A percentile compares a stretch with the other conserved stretches of the same genome.
phyloP scores from a whole-genome alignment of 2,113 vertebrate genomes.

The Catharus fuscescens region DNA sequence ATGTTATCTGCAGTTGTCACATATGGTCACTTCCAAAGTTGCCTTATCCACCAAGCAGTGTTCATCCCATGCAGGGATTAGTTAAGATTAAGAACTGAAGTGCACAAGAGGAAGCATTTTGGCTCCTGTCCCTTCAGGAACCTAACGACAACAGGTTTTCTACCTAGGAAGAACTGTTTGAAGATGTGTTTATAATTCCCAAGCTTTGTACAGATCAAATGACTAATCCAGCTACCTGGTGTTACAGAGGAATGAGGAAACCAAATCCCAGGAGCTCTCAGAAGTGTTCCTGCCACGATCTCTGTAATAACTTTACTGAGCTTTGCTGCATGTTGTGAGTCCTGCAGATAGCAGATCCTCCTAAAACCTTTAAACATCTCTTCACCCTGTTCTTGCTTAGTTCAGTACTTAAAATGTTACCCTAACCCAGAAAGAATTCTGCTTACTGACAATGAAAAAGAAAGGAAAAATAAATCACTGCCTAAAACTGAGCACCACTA shows the following conservation, averaged over 20 bases:
- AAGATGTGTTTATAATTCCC: slow-evolving; percentile 53
- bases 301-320: background rate
- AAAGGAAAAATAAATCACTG: background rate
- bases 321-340: background rate
- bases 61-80: background rate
- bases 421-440: background rate
- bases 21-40: background rate
- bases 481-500: background rate
- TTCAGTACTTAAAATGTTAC: background rate
- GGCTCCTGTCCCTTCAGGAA: background rate
- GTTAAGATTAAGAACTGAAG: background rate
- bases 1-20: background rate
- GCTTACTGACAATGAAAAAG: background rate
- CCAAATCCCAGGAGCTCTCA: slow-evolving; percentile 56
- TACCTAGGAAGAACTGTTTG: slow-evolving; percentile 52
- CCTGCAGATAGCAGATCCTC: background rate
- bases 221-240: slow-evolving; percentile 63
- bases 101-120: background rate
- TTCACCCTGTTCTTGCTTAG: background rate
- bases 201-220: slow-evolving; percentile 59
- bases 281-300: background rate
- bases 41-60: background rate
- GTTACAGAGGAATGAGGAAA: slow-evolving; percentile 61
- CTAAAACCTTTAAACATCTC: background rate
- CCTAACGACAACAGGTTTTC: slow-evolving; percentile 6